These are phyloP conservation scores for Porites lutea DNA, from an alignment of 64 coral and sea anemone genomes.

Conservation along the genomic window DNA sequence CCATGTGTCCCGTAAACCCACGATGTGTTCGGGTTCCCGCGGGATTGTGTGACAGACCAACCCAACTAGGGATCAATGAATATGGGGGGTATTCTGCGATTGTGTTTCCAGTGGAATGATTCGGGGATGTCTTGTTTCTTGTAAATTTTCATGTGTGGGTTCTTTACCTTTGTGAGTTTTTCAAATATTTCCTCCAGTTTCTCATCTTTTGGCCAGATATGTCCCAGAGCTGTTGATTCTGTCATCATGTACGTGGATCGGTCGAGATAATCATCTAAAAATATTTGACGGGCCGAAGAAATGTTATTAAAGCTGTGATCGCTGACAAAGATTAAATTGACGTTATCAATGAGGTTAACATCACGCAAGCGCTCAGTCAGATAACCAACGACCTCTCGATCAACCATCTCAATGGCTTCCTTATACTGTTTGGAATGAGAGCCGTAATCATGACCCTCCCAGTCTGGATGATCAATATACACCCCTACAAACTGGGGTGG, in stretches of 20 bases:
- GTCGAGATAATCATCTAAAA: slow-evolving; percentile 38
- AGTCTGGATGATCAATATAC: slow-evolving; percentile 82
- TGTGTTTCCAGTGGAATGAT: slow-evolving; percentile 71
- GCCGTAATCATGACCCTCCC: slow-evolving; percentile 53
- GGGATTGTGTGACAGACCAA: slow-evolving; percentile 22
- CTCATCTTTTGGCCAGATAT: slow-evolving; percentile 42
- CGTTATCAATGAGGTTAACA: slow-evolving; percentile 8
- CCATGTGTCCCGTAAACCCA: slow-evolving; percentile 11
- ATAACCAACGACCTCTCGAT: slow-evolving; percentile 55
- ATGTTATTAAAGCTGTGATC: slow-evolving; percentile 44
- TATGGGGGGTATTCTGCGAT: slow-evolving; percentile 74
- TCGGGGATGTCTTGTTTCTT: slow-evolving; percentile 68
- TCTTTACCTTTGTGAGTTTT: slow-evolving; percentile 49
- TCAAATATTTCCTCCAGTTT: slow-evolving; percentile 47
- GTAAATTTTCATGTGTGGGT: slow-evolving; percentile 48
- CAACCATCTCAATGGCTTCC: slow-evolving; percentile 31
- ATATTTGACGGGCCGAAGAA: slow-evolving; percentile 7
- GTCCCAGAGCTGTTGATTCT: slow-evolving; percentile 16
- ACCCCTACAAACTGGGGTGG: slow-evolving; percentile 76
- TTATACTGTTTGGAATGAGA: slow-evolving; percentile 19
- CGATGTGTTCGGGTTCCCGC: neutral
- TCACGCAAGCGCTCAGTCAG: slow-evolving; percentile 15
- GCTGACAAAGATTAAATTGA: slow-evolving; percentile 49
- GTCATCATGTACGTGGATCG: slow-evolving; percentile 2
- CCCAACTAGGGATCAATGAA: slow-evolving; percentile 45